Evolutionary conservation across 2,888 invertebrate species (phyloP).

Genomic region (Drosophila quinaria): DNA sequence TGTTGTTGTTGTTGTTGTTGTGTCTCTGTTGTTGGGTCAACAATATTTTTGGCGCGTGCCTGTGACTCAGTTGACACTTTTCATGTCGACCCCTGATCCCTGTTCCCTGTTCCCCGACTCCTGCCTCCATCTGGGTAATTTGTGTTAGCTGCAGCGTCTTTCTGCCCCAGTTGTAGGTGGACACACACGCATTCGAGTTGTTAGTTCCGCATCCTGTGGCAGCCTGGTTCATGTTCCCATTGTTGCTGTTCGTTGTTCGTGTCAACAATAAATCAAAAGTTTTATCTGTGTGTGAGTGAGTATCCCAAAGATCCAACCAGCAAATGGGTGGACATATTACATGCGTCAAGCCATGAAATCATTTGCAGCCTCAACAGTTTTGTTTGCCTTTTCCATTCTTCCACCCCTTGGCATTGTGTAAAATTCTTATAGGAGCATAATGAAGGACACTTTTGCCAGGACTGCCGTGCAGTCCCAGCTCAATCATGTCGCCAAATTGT

Average conservation of each 20-base stretch:
- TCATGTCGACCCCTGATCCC: slow-evolving; percentile 26
- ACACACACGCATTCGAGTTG: slow-evolving; percentile 58
- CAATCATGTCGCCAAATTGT: slow-evolving; percentile 63
- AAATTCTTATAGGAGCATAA: slow-evolving; percentile 38
- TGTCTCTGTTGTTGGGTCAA: slow-evolving; percentile 30
- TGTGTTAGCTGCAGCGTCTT: slow-evolving; percentile 35
- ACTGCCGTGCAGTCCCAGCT: slow-evolving; percentile 37
- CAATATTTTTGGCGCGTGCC: slow-evolving; percentile 69
- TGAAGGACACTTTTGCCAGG: slow-evolving; percentile 23
- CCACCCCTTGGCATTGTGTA: slow-evolving; percentile 25
- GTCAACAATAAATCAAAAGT: slow-evolving; percentile 80
- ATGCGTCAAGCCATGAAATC: slow-evolving; percentile 58
- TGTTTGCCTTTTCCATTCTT: slow-evolving; percentile 6
- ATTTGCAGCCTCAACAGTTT: slow-evolving; percentile 64
- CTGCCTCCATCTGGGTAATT: slow-evolving; percentile 20
- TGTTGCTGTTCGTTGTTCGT: slow-evolving; percentile 62
- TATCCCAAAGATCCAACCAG: background rate
- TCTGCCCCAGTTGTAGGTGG: slow-evolving; percentile 34
- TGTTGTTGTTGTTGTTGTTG: slow-evolving; percentile 24
- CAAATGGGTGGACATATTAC: slow-evolving; percentile 55
- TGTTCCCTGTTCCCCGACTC: background rate
- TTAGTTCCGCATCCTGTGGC: slow-evolving; percentile 43
- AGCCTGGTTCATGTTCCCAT: slow-evolving; percentile 19
- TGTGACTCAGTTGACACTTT: slow-evolving; percentile 74
- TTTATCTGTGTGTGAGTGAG: slow-evolving; percentile 54